Evolutionary conservation across 1,140 invertebrate genomes (phyloP).

Genomic region (Myzus persicae): DNA sequence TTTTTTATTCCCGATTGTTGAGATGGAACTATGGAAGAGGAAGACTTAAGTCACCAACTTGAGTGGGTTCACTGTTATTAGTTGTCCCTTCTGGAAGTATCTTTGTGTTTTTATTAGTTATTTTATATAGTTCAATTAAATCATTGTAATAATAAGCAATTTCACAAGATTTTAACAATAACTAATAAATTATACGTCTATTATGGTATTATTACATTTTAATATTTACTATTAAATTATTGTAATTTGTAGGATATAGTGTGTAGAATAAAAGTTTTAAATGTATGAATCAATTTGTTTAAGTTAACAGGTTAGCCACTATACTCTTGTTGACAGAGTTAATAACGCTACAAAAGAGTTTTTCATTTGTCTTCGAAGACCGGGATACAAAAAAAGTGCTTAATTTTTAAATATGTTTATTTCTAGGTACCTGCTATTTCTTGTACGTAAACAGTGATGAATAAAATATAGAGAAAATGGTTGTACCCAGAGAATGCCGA

Average conservation of each 20-base stretch:
- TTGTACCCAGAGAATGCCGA: background rate
- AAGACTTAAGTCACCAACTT: background rate
- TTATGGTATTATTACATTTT: background rate
- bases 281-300: background rate
- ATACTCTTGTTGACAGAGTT: background rate
- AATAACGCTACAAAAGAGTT: background rate
- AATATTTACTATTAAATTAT: background rate
- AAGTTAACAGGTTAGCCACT: background rate
- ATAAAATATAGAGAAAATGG: constrained; percentile 16
- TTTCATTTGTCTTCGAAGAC: constrained; percentile 25
- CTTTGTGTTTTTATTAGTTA: background rate
- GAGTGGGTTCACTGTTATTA: background rate
- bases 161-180: background rate
- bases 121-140: background rate
- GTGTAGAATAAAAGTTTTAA: constrained; percentile 1
- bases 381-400: background rate
- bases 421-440: background rate
- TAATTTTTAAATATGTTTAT: constrained; percentile 32
- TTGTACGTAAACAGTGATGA: background rate
- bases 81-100: background rate
- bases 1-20: background rate
- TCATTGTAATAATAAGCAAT: background rate
- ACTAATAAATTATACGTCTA: background rate
- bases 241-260: background rate
- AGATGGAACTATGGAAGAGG: too few relatives aligned